Base-by-base conservation (phyloP, 2,797 vertebrate genomes). In the Falco cherrug region DNA sequence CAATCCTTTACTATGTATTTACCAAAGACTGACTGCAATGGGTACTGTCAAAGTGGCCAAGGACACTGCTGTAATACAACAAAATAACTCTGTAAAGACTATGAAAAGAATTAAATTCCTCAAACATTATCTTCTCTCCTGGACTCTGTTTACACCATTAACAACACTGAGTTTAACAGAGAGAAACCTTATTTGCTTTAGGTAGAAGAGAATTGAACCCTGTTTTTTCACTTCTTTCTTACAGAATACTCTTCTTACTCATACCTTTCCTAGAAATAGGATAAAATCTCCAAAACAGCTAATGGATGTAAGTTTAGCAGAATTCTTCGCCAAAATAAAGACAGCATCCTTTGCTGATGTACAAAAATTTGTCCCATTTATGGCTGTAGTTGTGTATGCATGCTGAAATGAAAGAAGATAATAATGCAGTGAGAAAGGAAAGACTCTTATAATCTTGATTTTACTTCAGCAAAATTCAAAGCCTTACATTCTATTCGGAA, bases 261-360 rank as follows among this genome's bases (percentile, higher is more conserved):
- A 97, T 91, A 98, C 98, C 98, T 98, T 98, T 91, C 98, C 98
- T 61, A 98, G 96, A 94, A 98, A 98, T 21, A 98, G 90, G 12
- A 98, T 29, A 81, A 98, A 98, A 86, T 97, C 96, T 89, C 98
- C 98, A 67, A 96, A 97, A 73, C 90, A 98, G 90, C 94, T 97
- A 87, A 98, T 75, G 48, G 96, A 90, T 28, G 69, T 79, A 48
- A 98, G 86, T 51, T 93, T 96, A 78, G 95, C 73, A 83, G 98
- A 96, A 86, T 93, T 97, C 92, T 96, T 98, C 5, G 87, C 95
- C 69, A 98, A 93, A 75, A 98, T 95, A 67, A 67, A 61, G 77
- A 79, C 64, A 6, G 97, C 94, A 41, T 98, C 98, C 90, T 95
- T 95, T 69, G 98, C 97, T 56, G 98, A 98, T 4, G 98, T 98